Evolutionary conservation across 2,888 invertebrate genomes (phyloP).

Genomic region (Anoncus sp.): DNA sequence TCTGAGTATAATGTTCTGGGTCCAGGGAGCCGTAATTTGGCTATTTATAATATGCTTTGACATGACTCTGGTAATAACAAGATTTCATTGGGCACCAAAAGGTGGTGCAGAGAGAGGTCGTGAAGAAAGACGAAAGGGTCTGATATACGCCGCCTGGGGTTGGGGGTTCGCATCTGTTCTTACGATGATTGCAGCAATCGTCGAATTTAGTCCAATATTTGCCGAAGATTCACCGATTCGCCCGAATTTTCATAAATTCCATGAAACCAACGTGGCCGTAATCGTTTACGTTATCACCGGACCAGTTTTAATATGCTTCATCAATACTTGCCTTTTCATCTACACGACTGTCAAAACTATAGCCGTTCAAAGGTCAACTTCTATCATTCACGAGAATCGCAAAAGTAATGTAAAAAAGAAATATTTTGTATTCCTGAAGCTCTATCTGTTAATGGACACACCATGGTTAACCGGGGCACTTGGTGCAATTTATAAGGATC

Average conservation of each 20-base stretch:
- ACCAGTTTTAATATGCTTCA: conserved; percentile 66
- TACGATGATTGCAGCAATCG: conserved; percentile 67
- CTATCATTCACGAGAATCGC: conserved; percentile 63
- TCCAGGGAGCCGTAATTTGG: conserved; percentile 74
- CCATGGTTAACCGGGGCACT: conserved; percentile 75
- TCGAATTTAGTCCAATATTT: conserved; percentile 72
- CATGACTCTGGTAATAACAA: conserved; percentile 76
- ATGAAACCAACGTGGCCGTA: conserved; percentile 65
- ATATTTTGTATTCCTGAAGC: conserved; percentile 72
- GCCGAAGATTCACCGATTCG: conserved; percentile 69
- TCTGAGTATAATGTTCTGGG: conserved; percentile 71
- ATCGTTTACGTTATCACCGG: conserved; percentile 68
- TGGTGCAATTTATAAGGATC: conserved; percentile 71
- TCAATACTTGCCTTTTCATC: conserved; percentile 70
- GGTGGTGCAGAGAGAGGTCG: conserved; percentile 59
- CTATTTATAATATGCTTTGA: conserved; percentile 77
- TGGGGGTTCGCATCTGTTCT: conserved; percentile 68
- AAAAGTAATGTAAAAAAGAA: conserved; percentile 68
- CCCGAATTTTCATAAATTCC: conserved; percentile 73
- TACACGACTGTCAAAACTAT: conserved; percentile 73
- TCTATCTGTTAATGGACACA: conserved; percentile 75
- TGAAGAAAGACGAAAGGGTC: conserved; percentile 72
- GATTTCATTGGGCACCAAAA: conserved; percentile 74
- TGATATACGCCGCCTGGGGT: conserved; percentile 66
- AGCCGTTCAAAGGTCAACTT: conserved; percentile 68